These are phyloP conservation scores for Dioctria rufipes DNA, from an alignment of 2,888 invertebrate genomes.

Conservation along the genomic window DNA sequence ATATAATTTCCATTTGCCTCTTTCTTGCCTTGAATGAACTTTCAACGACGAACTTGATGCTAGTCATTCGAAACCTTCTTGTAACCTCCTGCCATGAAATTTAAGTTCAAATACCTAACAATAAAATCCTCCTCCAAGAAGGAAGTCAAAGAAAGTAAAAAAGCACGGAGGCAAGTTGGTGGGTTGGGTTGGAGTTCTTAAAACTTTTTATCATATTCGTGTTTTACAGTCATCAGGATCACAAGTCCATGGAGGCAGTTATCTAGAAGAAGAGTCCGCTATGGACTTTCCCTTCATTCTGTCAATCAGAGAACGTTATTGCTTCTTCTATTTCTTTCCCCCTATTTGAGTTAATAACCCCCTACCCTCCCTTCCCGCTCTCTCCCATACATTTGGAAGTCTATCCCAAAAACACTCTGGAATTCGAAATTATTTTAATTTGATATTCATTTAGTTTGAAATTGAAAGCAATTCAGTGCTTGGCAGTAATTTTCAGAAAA, in stretches of 20 bases:
- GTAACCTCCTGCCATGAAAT: neutral
- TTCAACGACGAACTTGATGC: slow-evolving; percentile 15
- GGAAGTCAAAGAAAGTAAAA: too few species aligned
- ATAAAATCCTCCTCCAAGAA: too few species aligned
- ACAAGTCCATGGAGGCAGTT: slow-evolving; percentile 7
- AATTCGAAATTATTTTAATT: slow-evolving; percentile 25
- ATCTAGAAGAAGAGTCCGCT: neutral
- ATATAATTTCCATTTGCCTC: neutral
- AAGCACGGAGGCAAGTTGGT: too few species aligned
- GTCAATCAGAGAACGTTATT: too few species aligned
- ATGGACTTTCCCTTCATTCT: too few species aligned
- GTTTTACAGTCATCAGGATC: slow-evolving; percentile 6
- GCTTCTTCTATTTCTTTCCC: too few species aligned
- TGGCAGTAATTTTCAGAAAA: slow-evolving; percentile 22
- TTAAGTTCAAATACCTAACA: too few species aligned
- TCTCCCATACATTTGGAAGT: too few species aligned
- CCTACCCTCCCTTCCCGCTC: too few species aligned
- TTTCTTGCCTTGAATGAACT: slow-evolving; percentile 20
- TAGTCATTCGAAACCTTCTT: slow-evolving; percentile 12
- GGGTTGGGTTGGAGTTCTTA: neutral
- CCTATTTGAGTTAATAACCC: too few species aligned
- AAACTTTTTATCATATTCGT: slow-evolving; percentile 9
- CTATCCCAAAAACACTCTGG: neutral
- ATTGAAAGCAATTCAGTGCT: neutral
- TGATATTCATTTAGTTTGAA: slow-evolving; percentile 17